These are phyloP conservation scores for Resseliella maxima DNA, from an alignment of 2,888 invertebrate genomes.

Conservation along the genomic window DNA sequence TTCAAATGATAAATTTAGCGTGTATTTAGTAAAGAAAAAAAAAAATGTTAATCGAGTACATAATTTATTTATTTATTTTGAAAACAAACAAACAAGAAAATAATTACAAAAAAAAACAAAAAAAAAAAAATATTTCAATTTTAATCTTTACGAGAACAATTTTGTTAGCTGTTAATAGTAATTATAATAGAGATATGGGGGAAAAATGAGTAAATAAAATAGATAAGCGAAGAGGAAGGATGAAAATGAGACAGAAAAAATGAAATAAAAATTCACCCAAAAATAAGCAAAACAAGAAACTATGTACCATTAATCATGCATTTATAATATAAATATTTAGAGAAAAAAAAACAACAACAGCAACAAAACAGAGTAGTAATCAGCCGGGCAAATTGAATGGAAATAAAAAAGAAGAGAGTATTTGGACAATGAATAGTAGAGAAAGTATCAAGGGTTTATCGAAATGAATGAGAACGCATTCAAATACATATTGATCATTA, in stretches of 20 bases:
- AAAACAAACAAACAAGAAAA: not conserved
- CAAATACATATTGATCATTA: constrained; percentile 18
- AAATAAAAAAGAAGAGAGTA: not conserved
- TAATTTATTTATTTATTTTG: constrained; percentile 54
- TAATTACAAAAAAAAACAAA: not conserved
- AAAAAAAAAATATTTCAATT: constrained; percentile 11
- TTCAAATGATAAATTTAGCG: constrained; percentile 13
- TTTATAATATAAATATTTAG: constrained; percentile 51
- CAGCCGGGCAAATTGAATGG: not conserved
- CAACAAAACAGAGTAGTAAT: constrained; percentile 2
- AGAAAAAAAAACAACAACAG: not conserved
- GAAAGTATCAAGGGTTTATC: constrained; percentile 15
- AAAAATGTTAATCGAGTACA: constrained; percentile 44
- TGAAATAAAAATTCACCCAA: constrained; percentile 44
- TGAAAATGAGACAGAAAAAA: not conserved
- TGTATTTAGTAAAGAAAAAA: constrained; percentile 38
- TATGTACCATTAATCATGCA: constrained; percentile 53
- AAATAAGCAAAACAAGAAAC: constrained; percentile 8
- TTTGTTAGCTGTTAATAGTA: constrained; percentile 53
- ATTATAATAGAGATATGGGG: constrained; percentile 49
- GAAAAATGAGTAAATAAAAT: not conserved
- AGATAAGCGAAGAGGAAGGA: not conserved
- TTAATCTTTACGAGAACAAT: constrained; percentile 50
- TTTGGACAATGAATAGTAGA: constrained; percentile 32
- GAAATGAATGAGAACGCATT: not conserved